Conservation (phyloP, 2,888 invertebrate species). For the Dolomedes plantarius region DNA sequence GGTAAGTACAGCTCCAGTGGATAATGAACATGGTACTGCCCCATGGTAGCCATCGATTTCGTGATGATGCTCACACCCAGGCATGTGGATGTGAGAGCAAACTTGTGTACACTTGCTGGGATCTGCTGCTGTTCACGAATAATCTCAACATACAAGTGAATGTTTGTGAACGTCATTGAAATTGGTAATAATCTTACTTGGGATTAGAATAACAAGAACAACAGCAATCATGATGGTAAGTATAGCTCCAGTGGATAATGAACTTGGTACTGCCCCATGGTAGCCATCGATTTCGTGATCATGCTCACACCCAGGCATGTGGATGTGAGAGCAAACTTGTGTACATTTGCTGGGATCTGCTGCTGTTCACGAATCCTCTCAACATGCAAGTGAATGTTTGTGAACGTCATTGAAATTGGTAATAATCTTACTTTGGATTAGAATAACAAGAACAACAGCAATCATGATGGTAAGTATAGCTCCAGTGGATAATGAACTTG, state of each 20-base stretch:
- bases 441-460: conserved; percentile 85
- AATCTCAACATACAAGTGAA: too few relatives aligned
- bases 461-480: conserved; percentile 91
- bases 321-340: conserved; percentile 66
- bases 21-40: conserved; percentile 41
- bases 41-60: conserved; percentile 44
- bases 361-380: conserved; percentile 73
- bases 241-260: conserved; percentile 80
- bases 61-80: conserved; percentile 57
- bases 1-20: conserved; percentile 84
- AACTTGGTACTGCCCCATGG: conserved; percentile 35
- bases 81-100: conserved; percentile 67
- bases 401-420: too few relatives aligned
- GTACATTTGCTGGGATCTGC: conserved; percentile 73
- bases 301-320: conserved; percentile 64
- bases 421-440: too few relatives aligned
- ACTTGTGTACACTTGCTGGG: conserved; percentile 72
- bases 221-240: conserved; percentile 89
- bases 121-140: conserved; percentile 74
- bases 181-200: too few relatives aligned
- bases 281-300: conserved; percentile 43
- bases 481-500: conserved; percentile 74
- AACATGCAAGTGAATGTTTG: too few relatives aligned
- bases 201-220: conserved; percentile 84
- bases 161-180: too few relatives aligned